phyloP scores from a whole-genome alignment of 2,888 invertebrate species.

The Podabrus alpinus region DNA sequence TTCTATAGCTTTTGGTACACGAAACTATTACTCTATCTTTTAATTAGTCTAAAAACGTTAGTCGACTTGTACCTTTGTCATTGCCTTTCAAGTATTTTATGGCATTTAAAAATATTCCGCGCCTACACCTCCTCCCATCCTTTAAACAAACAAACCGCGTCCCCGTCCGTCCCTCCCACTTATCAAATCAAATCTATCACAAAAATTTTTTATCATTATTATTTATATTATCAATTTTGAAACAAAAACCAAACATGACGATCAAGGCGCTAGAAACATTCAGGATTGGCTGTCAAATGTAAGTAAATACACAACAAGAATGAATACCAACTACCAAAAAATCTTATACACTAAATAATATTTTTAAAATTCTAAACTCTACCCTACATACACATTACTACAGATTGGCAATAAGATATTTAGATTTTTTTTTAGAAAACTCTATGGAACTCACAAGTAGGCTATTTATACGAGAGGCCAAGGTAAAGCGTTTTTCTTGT shows the following conservation, averaged over 20 bases:
- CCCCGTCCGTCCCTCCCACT: background rate
- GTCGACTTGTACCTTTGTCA: conserved; percentile 38
- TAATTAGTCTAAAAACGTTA: conserved; percentile 41
- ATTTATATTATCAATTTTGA: background rate
- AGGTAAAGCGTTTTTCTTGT: conserved; percentile 48
- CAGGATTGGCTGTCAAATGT: conserved; percentile 46
- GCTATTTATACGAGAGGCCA: conserved; percentile 44
- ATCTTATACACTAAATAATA: conserved; percentile 55
- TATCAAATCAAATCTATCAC: background rate
- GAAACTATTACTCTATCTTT: conserved; percentile 37
- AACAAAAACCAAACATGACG: background rate
- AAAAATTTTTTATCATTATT: background rate
- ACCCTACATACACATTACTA: conserved; percentile 48
- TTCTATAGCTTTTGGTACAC: conserved; percentile 48
- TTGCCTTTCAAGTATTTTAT: conserved; percentile 29
- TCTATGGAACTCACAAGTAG: conserved; percentile 54
- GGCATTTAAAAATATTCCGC: conserved; percentile 26
- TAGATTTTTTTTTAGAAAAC: conserved; percentile 50
- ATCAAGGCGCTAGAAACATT: conserved; percentile 39
- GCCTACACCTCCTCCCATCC: background rate
- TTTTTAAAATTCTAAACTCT: conserved; percentile 49
- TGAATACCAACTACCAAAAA: conserved; percentile 53
- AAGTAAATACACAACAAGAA: conserved; percentile 49
- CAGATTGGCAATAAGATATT: conserved; percentile 55
- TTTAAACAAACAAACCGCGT: too few species aligned